Base-by-base conservation (phyloP, 2,888 invertebrate genomes). In the Anthophora plumipes region DNA sequence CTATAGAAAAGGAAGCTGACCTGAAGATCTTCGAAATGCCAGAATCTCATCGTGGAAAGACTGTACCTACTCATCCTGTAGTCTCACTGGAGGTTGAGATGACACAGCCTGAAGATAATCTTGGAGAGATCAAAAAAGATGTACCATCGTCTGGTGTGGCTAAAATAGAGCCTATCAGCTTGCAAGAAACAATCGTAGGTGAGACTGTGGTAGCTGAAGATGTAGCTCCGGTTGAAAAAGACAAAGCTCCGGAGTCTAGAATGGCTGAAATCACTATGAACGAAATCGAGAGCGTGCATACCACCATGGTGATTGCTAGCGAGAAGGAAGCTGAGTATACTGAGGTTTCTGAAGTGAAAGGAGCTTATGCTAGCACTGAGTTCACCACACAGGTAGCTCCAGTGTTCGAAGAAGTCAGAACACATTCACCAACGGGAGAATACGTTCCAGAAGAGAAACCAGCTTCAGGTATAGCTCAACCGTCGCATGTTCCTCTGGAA, bases 1-100 rank as follows among this genome's bases (percentile, higher is more conserved):
- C 94, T 0, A 94, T 95, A 48, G 97, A 97, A 93, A 95, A 94
- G 82, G 97, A 97, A 94, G 94, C 94, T 39, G 92, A 94, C 43
- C 93, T 97, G 22, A 89, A 91, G 37, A 82, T 94, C n/a, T 94
- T 94, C 77, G 94, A 95, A 80, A 88, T 94, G 69, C 95, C 95
- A 4, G 95, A 95, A 85, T 92, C 93, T 57, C 94, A 95, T 79
- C 94, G 92, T 87, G 94, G 94, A 7, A 95, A 95, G 92, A 77
- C 92, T 37, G 92, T 94, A 9, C 93, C 94, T 7, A 92, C 94
- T 3, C 94, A 94, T 85, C 93, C 94, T 2, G 91, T 96, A 0
- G 94, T 95, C 55, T 95, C 95, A 0, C 93, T 95, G 61, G 92
- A 95, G 80, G 94, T 94, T 25, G 92, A 93, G 84, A 94, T 94